phyloP scores from a whole-genome alignment of 1,140 invertebrate genomes.

The Paraescarpia echinospica region DNA sequence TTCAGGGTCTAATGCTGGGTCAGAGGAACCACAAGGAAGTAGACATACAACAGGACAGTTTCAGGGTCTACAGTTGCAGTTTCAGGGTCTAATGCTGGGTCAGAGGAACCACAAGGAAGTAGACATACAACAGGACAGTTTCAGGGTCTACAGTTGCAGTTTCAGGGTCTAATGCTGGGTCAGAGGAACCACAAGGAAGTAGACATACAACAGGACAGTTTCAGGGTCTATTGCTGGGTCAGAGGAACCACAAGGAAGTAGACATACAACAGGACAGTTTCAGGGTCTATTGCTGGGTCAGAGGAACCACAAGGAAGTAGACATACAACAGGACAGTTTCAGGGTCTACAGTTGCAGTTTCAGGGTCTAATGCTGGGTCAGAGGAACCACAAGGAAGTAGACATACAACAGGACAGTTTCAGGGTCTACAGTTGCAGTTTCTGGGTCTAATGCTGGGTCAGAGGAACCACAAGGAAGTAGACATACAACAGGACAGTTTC shows the following conservation, averaged over 20 bases:
- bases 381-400: not conserved
- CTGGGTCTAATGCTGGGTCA: not conserved
- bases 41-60: not conserved
- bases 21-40: not conserved
- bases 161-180: not conserved
- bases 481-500: not conserved
- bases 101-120: not conserved
- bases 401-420: not conserved
- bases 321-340: not conserved
- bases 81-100: not conserved
- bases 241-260: not conserved
- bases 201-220: not conserved
- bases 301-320: not conserved
- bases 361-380: not conserved
- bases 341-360: no score
- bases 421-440: not conserved
- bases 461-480: not conserved
- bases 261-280: not conserved
- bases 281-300: not conserved
- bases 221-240: not conserved
- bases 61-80: not conserved
- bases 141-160: not conserved
- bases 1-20: no score
- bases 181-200: not conserved
- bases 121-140: not conserved